These are phyloP conservation scores for Aphelocoma californica DNA, from an alignment of 2,797 vertebrate species.

Conservation along the genomic window DNA sequence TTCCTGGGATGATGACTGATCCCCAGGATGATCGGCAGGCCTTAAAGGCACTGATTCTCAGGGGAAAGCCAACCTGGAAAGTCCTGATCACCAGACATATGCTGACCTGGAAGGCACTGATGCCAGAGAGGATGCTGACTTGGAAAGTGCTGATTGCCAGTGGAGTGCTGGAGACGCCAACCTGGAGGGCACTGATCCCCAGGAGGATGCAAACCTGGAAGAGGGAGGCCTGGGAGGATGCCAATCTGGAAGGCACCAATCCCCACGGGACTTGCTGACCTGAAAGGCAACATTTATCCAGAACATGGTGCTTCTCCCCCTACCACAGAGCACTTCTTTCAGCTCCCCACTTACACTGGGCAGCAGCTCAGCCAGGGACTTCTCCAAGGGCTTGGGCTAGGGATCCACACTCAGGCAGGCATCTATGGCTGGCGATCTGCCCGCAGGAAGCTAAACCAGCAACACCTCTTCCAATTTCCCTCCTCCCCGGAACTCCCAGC, in stretches of 20 bases:
- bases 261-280: not conserved
- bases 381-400: not conserved
- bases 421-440: not conserved
- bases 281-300: not conserved
- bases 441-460: not conserved
- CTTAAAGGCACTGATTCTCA: not conserved
- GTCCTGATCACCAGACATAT: not conserved
- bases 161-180: not conserved
- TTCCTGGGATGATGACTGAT: not conserved
- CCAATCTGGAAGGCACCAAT: not conserved
- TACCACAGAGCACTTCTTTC: not conserved
- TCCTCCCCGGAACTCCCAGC: fast-evolving
- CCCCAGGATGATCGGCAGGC: not conserved
- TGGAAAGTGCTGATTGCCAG: not conserved
- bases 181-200: not conserved
- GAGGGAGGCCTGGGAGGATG: not conserved
- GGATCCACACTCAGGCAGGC: not conserved
- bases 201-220: not conserved
- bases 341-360: not conserved
- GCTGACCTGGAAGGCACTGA: not conserved
- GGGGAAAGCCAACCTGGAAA: not conserved
- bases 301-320: not conserved
- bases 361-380: not conserved
- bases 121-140: not conserved
- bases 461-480: not conserved